Base-by-base conservation (phyloP, 2,888 invertebrate species). In the Latheticus oryzae region DNA sequence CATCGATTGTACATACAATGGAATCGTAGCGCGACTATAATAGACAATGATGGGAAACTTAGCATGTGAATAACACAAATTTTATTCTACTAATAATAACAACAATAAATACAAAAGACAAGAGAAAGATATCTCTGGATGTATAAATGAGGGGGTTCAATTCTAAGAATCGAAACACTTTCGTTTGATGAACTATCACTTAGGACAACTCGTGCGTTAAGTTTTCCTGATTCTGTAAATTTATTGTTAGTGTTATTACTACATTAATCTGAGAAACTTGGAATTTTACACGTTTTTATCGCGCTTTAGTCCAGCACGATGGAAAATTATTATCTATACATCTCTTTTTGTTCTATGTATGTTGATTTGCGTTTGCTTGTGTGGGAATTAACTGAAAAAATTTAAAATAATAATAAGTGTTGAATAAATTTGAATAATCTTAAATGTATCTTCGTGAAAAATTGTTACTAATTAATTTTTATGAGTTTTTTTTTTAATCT, bases 121-220 rank as follows among this genome's bases (percentile, higher is more conserved):
- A n/a, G n/a, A n/a, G n/a, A n/a, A n/a, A n/a, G n/a, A n/a, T n/a
- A n/a, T n/a, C n/a, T n/a, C n/a, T n/a, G n/a, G n/a, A n/a, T n/a
- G n/a, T n/a, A n/a, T n/a, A n/a, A n/a, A n/a, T n/a, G n/a, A n/a
- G 2, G 12, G 28, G 28, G 28, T 9, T 3, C 26, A 5, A 26
- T 26, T 26, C 26, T n/a, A 3, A 26, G 26, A 26, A 5, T 3
- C 9, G 9, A 12, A 30, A 30, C 12, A 37, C 37, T 37, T 38
- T 38, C 38, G 23, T 11, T 23, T 11, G 37, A 37, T 37, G 33
- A 2, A 17, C 19, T 17, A 17, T 35, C 17, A 2, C 19, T 40
- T 26, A n/a, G 24, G n/a, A 9, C 24, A 16, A 42, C 26, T 42
- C 42, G 42, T 42, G 42, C 42, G 42, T 42, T 26, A 42, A 42